Conservation (phyloP, 2,797 vertebrate genomes). For the Tarsius wallacei region DNA sequence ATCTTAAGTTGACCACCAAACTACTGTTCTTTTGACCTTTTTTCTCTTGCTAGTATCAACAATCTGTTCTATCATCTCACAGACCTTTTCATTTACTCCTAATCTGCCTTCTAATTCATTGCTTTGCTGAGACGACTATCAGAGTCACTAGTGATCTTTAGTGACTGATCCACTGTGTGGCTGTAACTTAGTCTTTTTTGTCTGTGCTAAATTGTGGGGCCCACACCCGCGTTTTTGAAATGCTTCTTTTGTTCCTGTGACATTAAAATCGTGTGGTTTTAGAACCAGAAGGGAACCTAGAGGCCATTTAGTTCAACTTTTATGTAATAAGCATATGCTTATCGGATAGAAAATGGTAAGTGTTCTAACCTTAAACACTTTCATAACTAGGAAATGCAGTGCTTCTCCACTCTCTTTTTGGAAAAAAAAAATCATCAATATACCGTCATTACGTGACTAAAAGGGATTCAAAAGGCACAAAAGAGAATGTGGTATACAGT, state of each 20-base stretch:
- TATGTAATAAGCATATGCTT: background rate
- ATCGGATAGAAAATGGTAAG: background rate
- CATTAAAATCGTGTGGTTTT: background rate
- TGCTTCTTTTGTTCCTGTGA: background rate
- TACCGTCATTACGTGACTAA: background rate
- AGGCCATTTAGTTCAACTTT: constrained; percentile 34
- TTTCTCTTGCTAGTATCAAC: background rate
- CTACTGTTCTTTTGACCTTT: background rate
- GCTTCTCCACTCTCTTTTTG: background rate
- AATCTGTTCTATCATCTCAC: background rate
- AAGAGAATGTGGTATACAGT: background rate
- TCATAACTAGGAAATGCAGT: background rate
- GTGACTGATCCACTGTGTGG: background rate
- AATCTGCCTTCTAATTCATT: background rate
- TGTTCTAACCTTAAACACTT: background rate
- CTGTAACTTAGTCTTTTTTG: background rate
- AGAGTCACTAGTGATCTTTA: background rate
- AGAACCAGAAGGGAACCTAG: background rate
- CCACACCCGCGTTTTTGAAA: background rate
- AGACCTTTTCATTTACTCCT: background rate
- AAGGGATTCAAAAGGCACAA: background rate
- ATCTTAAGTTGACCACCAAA: background rate
- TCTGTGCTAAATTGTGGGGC: background rate
- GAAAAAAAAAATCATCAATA: background rate
- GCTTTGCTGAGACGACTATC: constrained; percentile 20